Conservation (phyloP, 2,888 invertebrate genomes). For the Hetaerina titia region DNA sequence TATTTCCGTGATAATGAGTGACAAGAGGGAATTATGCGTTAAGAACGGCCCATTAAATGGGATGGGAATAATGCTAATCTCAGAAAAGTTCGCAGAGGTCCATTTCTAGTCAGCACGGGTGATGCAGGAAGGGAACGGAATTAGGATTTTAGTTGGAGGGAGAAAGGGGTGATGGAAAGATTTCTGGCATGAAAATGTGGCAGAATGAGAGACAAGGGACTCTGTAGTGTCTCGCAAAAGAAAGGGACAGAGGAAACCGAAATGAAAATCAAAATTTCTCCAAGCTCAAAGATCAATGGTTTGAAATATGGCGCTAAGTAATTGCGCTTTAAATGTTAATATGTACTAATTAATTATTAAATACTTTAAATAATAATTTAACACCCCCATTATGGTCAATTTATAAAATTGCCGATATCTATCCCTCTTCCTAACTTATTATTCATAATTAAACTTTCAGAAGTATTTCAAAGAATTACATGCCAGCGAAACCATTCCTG, state of each 20-base stretch:
- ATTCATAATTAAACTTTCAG: too few relatives aligned
- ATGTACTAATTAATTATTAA: too few relatives aligned
- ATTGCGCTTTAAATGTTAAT: too few relatives aligned
- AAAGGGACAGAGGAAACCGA: not conserved
- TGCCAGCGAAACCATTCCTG: too few relatives aligned
- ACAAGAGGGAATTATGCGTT: not conserved
- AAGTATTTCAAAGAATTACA: too few relatives aligned
- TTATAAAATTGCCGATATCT: too few relatives aligned
- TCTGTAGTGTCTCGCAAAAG: not conserved
- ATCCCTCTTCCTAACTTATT: too few relatives aligned
- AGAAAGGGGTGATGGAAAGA: not conserved
- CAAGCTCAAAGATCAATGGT: too few relatives aligned
- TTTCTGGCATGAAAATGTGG: not conserved
- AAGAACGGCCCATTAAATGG: not conserved
- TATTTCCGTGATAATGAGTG: constrained; percentile 37
- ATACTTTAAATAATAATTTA: too few relatives aligned
- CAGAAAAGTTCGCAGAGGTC: not conserved
- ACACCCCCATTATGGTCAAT: too few relatives aligned
- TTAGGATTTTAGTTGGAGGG: not conserved
- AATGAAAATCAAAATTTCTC: not conserved
- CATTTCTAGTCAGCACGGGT: not conserved
- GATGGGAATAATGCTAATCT: not conserved
- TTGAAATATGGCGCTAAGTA: too few relatives aligned
- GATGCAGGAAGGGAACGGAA: not conserved
- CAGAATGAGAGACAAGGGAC: not conserved